Evolutionary conservation across 2,113 vertebrate species (phyloP).

Genomic region (Hippocampus comes): DNA sequence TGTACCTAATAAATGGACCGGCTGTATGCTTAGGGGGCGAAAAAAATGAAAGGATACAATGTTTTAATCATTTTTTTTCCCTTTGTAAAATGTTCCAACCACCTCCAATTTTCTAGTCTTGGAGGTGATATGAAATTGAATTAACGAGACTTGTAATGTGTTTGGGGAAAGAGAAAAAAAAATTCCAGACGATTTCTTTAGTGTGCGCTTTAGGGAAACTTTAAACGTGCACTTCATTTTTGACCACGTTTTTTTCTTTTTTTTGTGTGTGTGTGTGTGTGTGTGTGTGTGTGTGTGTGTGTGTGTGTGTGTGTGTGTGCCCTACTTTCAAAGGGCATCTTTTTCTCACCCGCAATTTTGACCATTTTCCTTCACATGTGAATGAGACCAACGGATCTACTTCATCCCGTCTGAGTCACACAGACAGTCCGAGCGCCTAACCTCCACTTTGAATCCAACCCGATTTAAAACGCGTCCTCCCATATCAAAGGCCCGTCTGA

Average conservation of each 20-base stretch:
- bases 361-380: slow-evolving; percentile 9
- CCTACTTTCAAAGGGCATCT: slow-evolving; percentile 13
- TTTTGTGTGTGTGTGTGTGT: slow-evolving; percentile 15
- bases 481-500: slow-evolving; percentile 81
- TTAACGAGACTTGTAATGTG: slow-evolving; percentile 52
- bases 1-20: background rate
- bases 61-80: slow-evolving; percentile 50
- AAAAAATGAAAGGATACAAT: slow-evolving; percentile 32
- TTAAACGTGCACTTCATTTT: slow-evolving; percentile 28
- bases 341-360: slow-evolving; percentile 5
- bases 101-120: slow-evolving; percentile 47
- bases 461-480: slow-evolving; percentile 71
- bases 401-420: slow-evolving; percentile 53
- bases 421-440: slow-evolving; percentile 55
- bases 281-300: slow-evolving; percentile 13
- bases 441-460: slow-evolving; percentile 67
- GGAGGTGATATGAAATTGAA: slow-evolving; percentile 58
- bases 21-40: background rate
- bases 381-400: slow-evolving; percentile 27
- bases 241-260: slow-evolving; percentile 13
- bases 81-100: slow-evolving; percentile 52
- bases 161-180: slow-evolving; percentile 8
- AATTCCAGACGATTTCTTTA: slow-evolving; percentile 36
- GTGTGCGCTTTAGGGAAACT: slow-evolving; percentile 41
- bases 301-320: slow-evolving; percentile 20